Evolutionary conservation across 2,888 invertebrate genomes (phyloP), one percentile per base, ranked within the genome.

Genomic region (Agrochola circellaris): DNA sequence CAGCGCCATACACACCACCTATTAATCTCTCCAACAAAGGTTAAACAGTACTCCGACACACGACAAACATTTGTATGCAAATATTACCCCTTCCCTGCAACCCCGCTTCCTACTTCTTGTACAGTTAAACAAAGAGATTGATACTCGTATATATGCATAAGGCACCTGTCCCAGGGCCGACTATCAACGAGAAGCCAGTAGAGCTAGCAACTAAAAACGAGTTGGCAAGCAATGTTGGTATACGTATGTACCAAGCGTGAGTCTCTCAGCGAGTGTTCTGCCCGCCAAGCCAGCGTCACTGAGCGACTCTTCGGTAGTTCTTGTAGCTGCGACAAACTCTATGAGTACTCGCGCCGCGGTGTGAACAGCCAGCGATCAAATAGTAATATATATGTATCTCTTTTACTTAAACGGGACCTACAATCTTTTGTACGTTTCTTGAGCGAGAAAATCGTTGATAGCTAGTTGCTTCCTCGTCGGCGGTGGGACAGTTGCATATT

Each of bases 21-120:
- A 83, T 84, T 79, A 85, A 85, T 84, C 76, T 79, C 65, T 62
- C 65, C 56, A 67, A 80, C 86, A 85, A 85, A 85, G 65, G 80
- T 80, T 82, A 85, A 85, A 76, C 79, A 75, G 70, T 75, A 79
- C 70, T 76, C 64, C 51, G 38, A 74, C 67, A 67, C 64, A 79
- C 81, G 74, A 87, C 81, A 88, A 87, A 88, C 88, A 84, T 88
- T 88, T 79, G 76, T 86, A 88, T 87, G 86, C 87, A 87, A 88
- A 88, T 88, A 76, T 79, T 69, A 30, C 69, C 38, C 58, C 26
- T 8, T n/a, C 54, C 54, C 61, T 54, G 15, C 15, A 23, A 23
- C n/a, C 54, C 66, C 20, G 20, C 30, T 66, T 74, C 75, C 15
- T 81, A 75, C 51, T 69, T 74, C n/a, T 66, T 38, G 34, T 26